Base-by-base conservation (phyloP, 2,888 invertebrate genomes). In the Eretmocerus hayati region DNA sequence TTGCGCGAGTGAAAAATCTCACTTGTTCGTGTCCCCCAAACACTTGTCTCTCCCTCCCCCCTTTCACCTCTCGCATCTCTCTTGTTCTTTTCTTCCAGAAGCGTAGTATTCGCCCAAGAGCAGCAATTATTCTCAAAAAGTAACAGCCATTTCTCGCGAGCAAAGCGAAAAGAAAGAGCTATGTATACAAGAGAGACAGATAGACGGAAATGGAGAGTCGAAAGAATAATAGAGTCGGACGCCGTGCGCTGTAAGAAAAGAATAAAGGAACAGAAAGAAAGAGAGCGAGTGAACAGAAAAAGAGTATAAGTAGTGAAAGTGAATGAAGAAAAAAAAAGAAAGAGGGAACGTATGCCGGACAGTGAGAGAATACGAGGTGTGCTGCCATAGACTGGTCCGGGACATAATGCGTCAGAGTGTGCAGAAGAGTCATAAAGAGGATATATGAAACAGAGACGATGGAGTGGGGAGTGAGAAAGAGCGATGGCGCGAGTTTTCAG, bases 391-490 rank as follows among this genome's bases (percentile, higher is more conserved):
- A n/a, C n/a, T n/a, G n/a, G n/a, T n/a, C n/a, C n/a, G 13, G 22
- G 31, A 8, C 15, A 22, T 40, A 26, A 33, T 18, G 37, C 23
- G 26, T n/a, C 42, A 37, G 11, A 30, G 42, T 46, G 36, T 31
- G 45, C 40, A 21, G 26, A 42, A 31, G 48, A 46, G 31, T 49
- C 40, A 32, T 49, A 26, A 26, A 41, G 43, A 33, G 43, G 44
- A 52, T 42, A 53, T 55, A 50, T 48, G 48, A 50, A 50, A 56
- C 46, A 48, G 20, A 43, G 46, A 40, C 50, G 42, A 36, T 31
- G 18, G 37, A 5, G 31, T 18, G 35, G 31, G 18, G 37, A 5
- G 31, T 18, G 3, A 6, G 11, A 9, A 26, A 26, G 35, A 21
- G n/a, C 22, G 35, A 35, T 46, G 49, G 37, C 35, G 30, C 50